Base-by-base conservation (phyloP, 2,797 vertebrate species). In the Vultur gryphus region DNA sequence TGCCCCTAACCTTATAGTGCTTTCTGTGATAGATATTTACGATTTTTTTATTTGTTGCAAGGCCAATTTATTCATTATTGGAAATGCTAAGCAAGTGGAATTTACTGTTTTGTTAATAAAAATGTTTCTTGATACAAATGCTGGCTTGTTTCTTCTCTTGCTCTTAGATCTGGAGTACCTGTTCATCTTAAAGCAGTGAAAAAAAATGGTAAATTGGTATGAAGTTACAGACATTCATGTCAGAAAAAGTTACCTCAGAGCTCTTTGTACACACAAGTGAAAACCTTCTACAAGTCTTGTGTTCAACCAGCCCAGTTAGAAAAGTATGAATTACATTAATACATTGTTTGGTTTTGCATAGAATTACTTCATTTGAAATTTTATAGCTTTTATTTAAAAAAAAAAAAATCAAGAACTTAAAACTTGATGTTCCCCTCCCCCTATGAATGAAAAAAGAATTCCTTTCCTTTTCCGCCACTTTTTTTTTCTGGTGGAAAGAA, bases 91-190 rank as follows among this genome's bases (percentile, higher is more conserved):
- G 98, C 98, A 98, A 98, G 98, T 98, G 98, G 98, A 98, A 98
- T 98, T 98, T 98, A 98, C 98, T 98, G 98, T 98, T 98, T 98
- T 98, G 98, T 99, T 98, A 98, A 98, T 98, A 98, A 99, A 97
- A 99, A 98, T 98, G 98, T 98, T 98, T 98, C 98, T 98, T 98
- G 98, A 98, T 98, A 98, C 98, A 98, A 97, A 94, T 92, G 79
- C 84, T 96, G 92, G 58, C 93, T 98, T 96, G 93, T 87, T 90
- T 98, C 91, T 96, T 97, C 64, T 95, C 67, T 94, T 84, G 16
- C 29, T 58, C 21, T 73, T 91, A 55, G 31, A 35, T 43, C 31
- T 54, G 84, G 37, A 81, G 29, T 93, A 52, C 10, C 41, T 31
- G 20, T 52, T 92, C 31, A 35, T 72, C 28, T 28, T 62, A 41